Conservation (phyloP, 2,797 vertebrate species). For the Rhynchotus rufescens region DNA sequence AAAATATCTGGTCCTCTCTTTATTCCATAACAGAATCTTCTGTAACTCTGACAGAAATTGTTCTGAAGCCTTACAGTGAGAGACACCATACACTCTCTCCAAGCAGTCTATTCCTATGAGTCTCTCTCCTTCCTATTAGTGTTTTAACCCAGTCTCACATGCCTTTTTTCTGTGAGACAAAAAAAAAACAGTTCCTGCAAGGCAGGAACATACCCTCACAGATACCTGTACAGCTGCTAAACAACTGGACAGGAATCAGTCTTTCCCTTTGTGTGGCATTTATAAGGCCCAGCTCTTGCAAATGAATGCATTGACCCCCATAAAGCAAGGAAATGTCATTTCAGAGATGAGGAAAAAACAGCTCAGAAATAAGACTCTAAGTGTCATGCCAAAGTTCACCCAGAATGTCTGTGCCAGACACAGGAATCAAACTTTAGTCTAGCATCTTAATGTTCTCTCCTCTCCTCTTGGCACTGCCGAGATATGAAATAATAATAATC, state of each 20-base stretch:
- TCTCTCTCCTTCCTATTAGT: background rate
- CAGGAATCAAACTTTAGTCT: background rate
- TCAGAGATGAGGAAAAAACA: constrained; percentile 35
- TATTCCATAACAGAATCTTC: background rate
- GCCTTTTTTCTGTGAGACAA: background rate
- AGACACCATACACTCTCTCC: background rate
- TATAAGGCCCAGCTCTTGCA: background rate
- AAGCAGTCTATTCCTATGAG: background rate
- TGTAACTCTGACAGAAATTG: background rate
- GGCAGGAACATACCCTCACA: background rate
- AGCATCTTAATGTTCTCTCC: constrained; percentile 31
- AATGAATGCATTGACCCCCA: constrained; percentile 11
- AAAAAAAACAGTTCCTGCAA: background rate
- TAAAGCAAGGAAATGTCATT: constrained; percentile 19
- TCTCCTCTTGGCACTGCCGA: constrained; percentile 41
- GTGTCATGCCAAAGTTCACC: constrained; percentile 14
- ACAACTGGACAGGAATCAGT: background rate
- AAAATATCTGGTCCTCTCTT: background rate
- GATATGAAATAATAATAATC: constrained; percentile 44
- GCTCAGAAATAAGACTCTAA: background rate
- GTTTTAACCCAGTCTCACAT: background rate
- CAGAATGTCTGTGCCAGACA: background rate
- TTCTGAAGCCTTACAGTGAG: background rate
- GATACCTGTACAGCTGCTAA: background rate
- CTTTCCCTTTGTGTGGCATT: background rate